Conservation (phyloP, 2,797 vertebrate genomes). For the Micropoecilia bifurca region DNA sequence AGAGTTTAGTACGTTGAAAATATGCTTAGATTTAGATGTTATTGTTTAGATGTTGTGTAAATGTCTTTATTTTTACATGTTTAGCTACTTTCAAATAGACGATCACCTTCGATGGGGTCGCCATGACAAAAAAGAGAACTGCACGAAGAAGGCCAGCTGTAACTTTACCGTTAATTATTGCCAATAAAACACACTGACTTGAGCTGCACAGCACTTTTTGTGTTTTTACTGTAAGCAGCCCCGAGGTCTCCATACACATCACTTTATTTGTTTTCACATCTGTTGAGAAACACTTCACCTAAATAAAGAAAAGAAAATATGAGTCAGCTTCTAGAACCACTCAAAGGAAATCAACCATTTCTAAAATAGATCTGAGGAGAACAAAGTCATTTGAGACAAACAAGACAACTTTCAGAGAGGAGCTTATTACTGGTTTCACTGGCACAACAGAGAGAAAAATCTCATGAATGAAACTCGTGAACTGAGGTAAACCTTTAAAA, state of each 20-base stretch:
- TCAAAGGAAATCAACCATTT: slow-evolving; percentile 8
- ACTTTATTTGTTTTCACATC: slow-evolving; percentile 1
- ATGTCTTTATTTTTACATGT: background rate
- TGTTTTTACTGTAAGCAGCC: background rate
- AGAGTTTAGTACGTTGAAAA: background rate
- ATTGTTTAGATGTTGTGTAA: too few relatives aligned
- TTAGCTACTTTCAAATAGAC: slow-evolving; percentile 1
- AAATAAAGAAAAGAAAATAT: slow-evolving; percentile 22
- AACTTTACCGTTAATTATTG: slow-evolving; percentile 1
- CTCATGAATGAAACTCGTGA: slow-evolving; percentile 13
- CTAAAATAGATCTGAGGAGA: slow-evolving; percentile 40
- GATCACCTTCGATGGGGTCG: background rate
- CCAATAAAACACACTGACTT: background rate
- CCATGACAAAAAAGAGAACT: background rate
- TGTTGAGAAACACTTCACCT: slow-evolving; percentile 4
- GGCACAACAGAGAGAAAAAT: slow-evolving; percentile 2
- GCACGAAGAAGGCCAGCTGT: background rate
- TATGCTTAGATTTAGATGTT: background rate
- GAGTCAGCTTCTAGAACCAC: slow-evolving; percentile 26
- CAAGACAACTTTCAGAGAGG: slow-evolving; percentile 16
- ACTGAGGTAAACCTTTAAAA: background rate
- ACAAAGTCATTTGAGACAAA: slow-evolving; percentile 38
- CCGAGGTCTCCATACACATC: background rate
- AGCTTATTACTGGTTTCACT: background rate
- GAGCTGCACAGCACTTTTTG: background rate